Conservation (phyloP, 2,888 invertebrate genomes). For the Megaustenia siamemsis region DNA sequence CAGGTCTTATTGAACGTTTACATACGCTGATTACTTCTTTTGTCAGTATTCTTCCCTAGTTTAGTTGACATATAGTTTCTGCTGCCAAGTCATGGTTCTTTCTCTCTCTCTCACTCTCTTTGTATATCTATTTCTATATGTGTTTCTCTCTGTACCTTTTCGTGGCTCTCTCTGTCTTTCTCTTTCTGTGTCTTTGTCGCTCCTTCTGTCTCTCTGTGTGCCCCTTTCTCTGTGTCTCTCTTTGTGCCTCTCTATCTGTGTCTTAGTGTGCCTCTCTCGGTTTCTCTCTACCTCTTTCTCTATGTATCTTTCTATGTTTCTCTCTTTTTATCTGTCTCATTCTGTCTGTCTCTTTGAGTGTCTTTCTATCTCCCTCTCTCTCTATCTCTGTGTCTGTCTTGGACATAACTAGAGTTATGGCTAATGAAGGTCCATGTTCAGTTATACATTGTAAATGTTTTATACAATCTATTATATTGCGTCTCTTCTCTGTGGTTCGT, state of each 20-base stretch:
- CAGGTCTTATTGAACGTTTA: too few species aligned
- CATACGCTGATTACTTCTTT: too few species aligned
- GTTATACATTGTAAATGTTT: too few species aligned
- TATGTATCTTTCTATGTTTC: constrained; percentile 41
- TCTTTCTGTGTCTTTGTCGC: constrained; percentile 43
- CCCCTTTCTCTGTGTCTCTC: not conserved
- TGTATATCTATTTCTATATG: constrained; percentile 22
- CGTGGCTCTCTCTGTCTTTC: constrained; percentile 19
- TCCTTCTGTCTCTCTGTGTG: constrained; percentile 4
- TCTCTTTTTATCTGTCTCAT: not conserved
- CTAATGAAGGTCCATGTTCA: too few species aligned
- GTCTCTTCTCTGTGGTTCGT: too few species aligned
- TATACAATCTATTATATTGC: too few species aligned
- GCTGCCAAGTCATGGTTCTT: too few species aligned
- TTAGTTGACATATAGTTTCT: too few species aligned
- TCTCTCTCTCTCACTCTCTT: constrained; percentile 36
- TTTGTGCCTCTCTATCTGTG: constrained; percentile 10
- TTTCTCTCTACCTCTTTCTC: constrained; percentile 34
- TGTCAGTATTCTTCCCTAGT: too few species aligned
- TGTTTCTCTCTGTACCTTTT: constrained; percentile 25
- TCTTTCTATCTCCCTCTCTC: constrained; percentile 40
- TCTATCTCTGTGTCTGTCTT: constrained; percentile 7
- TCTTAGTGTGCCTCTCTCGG: not conserved
- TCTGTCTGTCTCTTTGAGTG: constrained; percentile 36
- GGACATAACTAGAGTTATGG: too few species aligned